phyloP scores from a whole-genome alignment of 2,113 vertebrate species.

The Propithecus coquereli region DNA sequence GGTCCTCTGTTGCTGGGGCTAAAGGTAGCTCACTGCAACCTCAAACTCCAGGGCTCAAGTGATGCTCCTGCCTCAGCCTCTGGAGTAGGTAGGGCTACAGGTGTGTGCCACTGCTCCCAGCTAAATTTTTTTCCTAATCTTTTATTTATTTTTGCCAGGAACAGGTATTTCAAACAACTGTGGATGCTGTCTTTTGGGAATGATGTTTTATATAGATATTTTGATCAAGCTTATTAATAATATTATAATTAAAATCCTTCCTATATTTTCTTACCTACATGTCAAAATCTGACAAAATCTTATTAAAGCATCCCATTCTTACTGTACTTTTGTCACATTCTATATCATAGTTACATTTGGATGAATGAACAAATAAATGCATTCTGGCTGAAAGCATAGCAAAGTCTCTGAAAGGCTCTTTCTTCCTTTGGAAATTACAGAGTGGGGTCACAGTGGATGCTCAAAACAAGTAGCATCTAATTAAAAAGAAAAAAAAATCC shows the following conservation, averaged over 20 bases:
- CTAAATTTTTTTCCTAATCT: no score
- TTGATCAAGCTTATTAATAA: neutral
- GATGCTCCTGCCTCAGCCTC: no score
- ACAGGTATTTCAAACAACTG: neutral
- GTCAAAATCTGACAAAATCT: neutral
- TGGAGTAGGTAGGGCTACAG: no score
- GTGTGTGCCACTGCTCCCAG: no score
- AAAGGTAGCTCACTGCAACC: no score
- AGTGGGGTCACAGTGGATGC: neutral
- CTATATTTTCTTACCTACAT: neutral
- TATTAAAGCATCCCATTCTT: neutral
- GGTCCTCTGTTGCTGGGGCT: no score
- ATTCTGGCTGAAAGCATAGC: neutral
- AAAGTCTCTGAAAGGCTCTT: neutral
- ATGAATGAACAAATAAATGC: neutral
- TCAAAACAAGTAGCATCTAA: slow-evolving; percentile 15
- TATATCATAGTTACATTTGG: neutral
- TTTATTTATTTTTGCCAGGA: no score
- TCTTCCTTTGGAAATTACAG: neutral
- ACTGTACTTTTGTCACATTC: neutral
- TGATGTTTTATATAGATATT: neutral
- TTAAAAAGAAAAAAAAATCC: neutral
- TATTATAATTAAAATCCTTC: neutral
- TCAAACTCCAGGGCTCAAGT: no score
- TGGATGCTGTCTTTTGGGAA: neutral